A percentile compares a stretch with the other conserved stretches of the same genome.
phyloP scores from a whole-genome alignment of 2,797 vertebrate genomes.

The Pterois miles region DNA sequence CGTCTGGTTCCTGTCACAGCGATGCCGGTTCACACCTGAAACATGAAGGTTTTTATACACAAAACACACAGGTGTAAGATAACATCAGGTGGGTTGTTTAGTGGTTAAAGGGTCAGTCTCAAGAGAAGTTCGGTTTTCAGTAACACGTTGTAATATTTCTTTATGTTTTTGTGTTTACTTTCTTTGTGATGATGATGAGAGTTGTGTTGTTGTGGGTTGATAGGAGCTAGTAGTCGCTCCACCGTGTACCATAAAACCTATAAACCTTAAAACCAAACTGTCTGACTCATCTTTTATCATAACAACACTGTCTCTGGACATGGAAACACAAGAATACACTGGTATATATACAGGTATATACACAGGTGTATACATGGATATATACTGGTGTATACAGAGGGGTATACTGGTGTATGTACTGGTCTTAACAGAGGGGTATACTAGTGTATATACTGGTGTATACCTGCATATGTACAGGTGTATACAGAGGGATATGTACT shows the following conservation, averaged over 20 bases:
- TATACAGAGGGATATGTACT: not conserved
- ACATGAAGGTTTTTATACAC: slow-evolving; percentile 22
- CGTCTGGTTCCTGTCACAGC: slow-evolving; percentile 20
- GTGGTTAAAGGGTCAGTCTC: slow-evolving; percentile 12
- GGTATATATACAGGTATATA: too few species aligned
- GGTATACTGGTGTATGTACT: not conserved
- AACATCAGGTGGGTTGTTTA: slow-evolving; percentile 8
- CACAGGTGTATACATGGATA: not conserved
- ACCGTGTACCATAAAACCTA: too few species aligned
- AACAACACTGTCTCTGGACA: too few species aligned
- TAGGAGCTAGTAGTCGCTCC: slow-evolving; percentile 62
- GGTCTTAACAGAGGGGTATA: not conserved
- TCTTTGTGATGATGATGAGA: slow-evolving; percentile 43
- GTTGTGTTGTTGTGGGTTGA: slow-evolving; percentile 58
- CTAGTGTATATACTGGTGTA: too few species aligned
- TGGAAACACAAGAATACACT: not conserved
- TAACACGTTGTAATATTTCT: slow-evolving; percentile 44
- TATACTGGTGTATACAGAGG: not conserved
- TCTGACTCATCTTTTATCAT: too few species aligned
- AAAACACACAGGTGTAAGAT: not conserved
- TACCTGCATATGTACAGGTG: too few species aligned
- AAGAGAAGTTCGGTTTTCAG: slow-evolving; percentile 23
- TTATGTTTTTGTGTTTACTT: slow-evolving; percentile 37
- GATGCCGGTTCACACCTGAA: not conserved
- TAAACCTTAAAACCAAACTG: too few species aligned